These are phyloP conservation scores for Cossypha dichroa DNA, from an alignment of 2,797 vertebrate species.

Conservation along the genomic window DNA sequence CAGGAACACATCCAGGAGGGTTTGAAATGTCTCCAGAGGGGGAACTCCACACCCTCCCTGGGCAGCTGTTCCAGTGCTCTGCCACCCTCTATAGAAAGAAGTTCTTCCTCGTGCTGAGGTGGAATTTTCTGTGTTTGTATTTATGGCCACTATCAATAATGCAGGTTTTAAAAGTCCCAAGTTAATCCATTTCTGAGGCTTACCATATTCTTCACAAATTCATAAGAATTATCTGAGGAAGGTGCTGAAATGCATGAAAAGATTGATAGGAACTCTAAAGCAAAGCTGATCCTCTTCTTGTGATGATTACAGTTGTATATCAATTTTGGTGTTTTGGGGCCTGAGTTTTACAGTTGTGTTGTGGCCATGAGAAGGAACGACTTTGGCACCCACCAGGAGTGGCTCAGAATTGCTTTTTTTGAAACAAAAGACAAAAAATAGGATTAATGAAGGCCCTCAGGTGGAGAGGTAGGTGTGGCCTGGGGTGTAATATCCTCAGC, in stretches of 20 bases:
- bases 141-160: not conserved
- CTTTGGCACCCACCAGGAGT: not conserved
- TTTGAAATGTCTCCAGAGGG: not conserved
- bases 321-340: not conserved
- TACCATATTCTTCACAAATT: slow-evolving; percentile 37
- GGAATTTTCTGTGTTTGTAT: not conserved
- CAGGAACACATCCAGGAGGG: not conserved
- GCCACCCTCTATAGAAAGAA: too few relatives aligned
- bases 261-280: not conserved
- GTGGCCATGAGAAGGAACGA: not conserved
- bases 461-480: not conserved
- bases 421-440: not conserved
- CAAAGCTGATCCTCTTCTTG: slow-evolving; percentile 3
- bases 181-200: slow-evolving; percentile 11
- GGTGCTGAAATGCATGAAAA: slow-evolving; percentile 26
- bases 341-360: not conserved
- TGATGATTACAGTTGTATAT: not conserved
- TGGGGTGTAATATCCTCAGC: not conserved
- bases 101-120: accelerated
- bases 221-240: slow-evolving; percentile 16
- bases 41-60: not conserved
- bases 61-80: not conserved
- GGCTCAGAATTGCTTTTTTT: not conserved
- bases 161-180: slow-evolving; percentile 9
- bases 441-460: not conserved